Base-by-base conservation (phyloP, 30 jellyfish, hydroid and myxozoan species). In the Morbakka virulenta region DNA sequence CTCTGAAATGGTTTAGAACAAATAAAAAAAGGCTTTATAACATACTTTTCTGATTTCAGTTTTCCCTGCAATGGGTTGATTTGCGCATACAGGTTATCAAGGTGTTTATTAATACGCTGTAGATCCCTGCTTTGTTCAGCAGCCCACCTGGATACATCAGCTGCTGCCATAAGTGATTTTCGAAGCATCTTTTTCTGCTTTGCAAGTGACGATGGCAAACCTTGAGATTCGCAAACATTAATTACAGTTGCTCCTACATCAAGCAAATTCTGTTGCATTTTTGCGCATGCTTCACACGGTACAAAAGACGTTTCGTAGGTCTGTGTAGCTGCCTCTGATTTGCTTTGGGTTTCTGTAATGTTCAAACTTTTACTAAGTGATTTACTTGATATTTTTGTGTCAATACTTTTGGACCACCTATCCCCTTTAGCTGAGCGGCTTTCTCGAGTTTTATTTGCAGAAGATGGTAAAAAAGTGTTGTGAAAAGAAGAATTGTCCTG, bases 281-380 rank as follows among this genome's bases (percentile, higher is more conserved):
- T 41, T 6, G 88, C 74, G 48, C 98, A 91, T 1, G 95, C 84
- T 32, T 77, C 89, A 62, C 98, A 91, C 13, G 96, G 79, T 0
- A 84, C 94, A 79, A 91, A 91, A 6, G 96, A 86, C 9, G 98
- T 91, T 27, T 91, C 98, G 33, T 66, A 73, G 14, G 98, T 91
- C 83, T 91, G 98, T 9, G 95, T 84, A n/a, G 88, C 57, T 11
- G 62, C 70, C 41, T 76, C 52, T 2, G 89, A 32, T 23, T 53
- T 11, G 29, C 48, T 35, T 52, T 69, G 82, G 26, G 88, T 28
- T 27, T 50, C 35, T 0, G 88, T 76, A 6, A 41, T 41, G 57
- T 41, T 41, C 17, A 41, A 6, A 17, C 57, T 41, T 41, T 41
- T 41, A 41, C 17, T 17, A 6, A 41, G 13, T 6, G 57, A 41